Conservation (phyloP, 2,888 invertebrate species). For the Saturnia japonica region DNA sequence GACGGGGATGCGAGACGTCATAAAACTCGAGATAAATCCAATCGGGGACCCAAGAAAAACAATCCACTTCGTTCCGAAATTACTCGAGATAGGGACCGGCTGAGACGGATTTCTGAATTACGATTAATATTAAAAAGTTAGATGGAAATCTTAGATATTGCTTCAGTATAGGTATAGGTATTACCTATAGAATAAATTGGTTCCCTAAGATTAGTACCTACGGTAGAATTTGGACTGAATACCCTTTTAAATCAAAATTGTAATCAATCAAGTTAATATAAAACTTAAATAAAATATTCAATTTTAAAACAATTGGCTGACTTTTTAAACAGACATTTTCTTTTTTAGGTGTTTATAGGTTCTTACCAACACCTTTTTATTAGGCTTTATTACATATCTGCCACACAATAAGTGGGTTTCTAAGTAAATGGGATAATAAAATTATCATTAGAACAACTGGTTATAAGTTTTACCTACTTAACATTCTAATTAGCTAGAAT, state of each 20-base stretch:
- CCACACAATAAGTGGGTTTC: too few species aligned
- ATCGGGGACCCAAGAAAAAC: constrained; percentile 75
- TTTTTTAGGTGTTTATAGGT: too few species aligned
- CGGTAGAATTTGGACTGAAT: background rate
- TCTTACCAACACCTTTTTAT: too few species aligned
- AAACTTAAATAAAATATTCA: too few species aligned
- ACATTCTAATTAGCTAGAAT: background rate
- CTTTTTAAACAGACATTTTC: too few species aligned
- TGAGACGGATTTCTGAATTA: constrained; percentile 43
- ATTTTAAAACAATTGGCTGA: too few species aligned
- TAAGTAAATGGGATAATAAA: too few species aligned
- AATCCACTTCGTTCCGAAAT: constrained; percentile 71
- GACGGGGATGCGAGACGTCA: constrained; percentile 75
- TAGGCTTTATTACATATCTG: too few species aligned
- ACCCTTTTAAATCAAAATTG: background rate
- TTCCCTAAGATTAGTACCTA: background rate
- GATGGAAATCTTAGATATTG: constrained; percentile 17
- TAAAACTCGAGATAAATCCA: constrained; percentile 79
- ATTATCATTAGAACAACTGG: background rate
- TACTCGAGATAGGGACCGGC: constrained; percentile 50
- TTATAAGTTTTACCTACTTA: background rate
- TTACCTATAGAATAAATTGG: constrained; percentile 12
- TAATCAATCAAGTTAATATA: too few species aligned
- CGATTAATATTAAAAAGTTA: constrained; percentile 44
- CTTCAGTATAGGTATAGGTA: constrained; percentile 8